Evolutionary conservation across 2,888 invertebrate genomes (phyloP), one percentile per base, ranked within the genome.

Genomic region (Perizoma affinitatum): DNA sequence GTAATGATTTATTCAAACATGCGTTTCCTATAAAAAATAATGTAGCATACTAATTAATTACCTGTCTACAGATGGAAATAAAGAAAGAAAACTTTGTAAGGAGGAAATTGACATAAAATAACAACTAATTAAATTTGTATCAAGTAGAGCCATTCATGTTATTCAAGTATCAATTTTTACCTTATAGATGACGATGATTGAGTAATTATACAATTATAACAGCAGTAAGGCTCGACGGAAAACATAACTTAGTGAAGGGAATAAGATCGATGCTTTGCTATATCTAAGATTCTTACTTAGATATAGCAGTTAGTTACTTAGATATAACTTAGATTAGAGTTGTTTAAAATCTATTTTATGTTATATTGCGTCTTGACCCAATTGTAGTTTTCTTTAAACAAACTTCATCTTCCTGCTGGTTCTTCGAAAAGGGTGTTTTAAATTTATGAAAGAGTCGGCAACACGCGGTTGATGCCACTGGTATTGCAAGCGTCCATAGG

Each of bases 101-200:
- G 41, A 62, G 61, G 63, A 61, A 57, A 58, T 42, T 0, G 36
- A 22, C 55, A 40, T 44, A 52, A 48, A 46, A 52, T 35, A 52
- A 36, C 5, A 6, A 36, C n/a, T 58, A 49, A 61, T 65, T 64
- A 53, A 38, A 58, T 63, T 52, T 42, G 42, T 48, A 60, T 42
- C 53, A 52, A 50, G 36, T 11, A 41, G 35, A 22, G 52, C 44
- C 40, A 64, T 67, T 65, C 56, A 58, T 58, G 42, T 66, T 51
- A 65, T 63, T 36, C n/a, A 40, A 51, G 64, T 58, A 62, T 67
- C 48, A 47, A 60, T 61, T 55, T 62, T 49, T 66, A 55, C 65
- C 63, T 63, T 71, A 58, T 66, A 61, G 55, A 46, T 52, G 36
- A 51, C 43, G 50, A 36, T 63, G 65, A 70, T 68, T 65, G 60